Evolutionary conservation across 2,797 vertebrate genomes (phyloP).

Genomic region (Lateolabrax maculatus): DNA sequence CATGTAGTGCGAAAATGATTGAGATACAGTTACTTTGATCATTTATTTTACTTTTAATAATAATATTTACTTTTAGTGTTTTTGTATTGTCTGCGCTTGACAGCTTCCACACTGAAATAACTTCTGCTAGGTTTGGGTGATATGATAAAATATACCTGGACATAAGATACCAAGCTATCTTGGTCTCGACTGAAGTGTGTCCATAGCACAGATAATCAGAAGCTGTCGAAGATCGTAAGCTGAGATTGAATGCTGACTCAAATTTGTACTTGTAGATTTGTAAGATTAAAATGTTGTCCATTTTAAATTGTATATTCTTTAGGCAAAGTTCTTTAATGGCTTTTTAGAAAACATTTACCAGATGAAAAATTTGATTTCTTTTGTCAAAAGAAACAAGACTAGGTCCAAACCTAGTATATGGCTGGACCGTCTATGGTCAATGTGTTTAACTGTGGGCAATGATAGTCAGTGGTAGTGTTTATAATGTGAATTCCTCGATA

Average conservation of each 20-base stretch:
- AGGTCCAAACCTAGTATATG: too few relatives aligned
- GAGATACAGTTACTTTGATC: neutral
- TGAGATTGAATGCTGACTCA: too few relatives aligned
- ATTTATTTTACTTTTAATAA: constrained; percentile 4
- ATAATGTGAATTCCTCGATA: too few relatives aligned
- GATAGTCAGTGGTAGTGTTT: too few relatives aligned
- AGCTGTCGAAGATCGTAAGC: too few relatives aligned
- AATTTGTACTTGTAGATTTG: too few relatives aligned
- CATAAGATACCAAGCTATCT: too few relatives aligned
- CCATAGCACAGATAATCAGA: neutral
- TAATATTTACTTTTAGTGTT: too few relatives aligned
- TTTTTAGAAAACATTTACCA: neutral
- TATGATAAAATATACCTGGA: too few relatives aligned
- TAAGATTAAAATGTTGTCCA: neutral
- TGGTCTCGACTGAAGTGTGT: neutral
- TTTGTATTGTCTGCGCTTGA: neutral
- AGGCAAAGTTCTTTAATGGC: neutral
- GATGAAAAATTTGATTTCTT: neutral
- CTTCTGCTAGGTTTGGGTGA: neutral
- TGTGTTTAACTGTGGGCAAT: too few relatives aligned
- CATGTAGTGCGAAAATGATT: neutral
- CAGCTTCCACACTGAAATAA: neutral
- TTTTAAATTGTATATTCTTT: neutral
- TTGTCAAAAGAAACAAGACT: neutral
- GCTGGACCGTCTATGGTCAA: too few relatives aligned